phyloP scores from a whole-genome alignment of 2,888 invertebrate species.

The Idaea aversata region DNA sequence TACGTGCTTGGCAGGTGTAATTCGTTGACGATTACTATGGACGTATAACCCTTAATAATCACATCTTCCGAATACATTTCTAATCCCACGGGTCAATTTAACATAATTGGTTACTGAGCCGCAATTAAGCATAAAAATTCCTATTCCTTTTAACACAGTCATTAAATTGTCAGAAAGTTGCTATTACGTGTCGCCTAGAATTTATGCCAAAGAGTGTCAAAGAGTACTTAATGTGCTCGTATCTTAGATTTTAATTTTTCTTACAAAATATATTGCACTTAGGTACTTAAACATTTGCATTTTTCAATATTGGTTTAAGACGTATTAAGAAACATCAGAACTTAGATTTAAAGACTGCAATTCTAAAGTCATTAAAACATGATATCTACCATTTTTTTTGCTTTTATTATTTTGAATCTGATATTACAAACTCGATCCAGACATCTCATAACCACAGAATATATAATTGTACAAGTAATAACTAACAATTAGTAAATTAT shows the following conservation, averaged over 20 bases:
- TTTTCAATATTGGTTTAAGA: too few relatives aligned
- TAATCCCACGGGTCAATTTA: slow-evolving; percentile 1
- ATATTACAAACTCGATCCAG: not conserved
- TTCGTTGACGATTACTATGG: too few relatives aligned
- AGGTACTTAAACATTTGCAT: not conserved
- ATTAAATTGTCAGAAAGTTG: not conserved
- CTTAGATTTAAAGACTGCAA: not conserved
- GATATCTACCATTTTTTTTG: not conserved
- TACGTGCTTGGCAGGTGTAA: not conserved
- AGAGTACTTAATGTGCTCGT: not conserved
- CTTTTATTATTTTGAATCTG: not conserved
- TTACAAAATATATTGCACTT: too few relatives aligned
- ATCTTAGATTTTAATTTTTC: not conserved
- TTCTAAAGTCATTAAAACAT: not conserved
- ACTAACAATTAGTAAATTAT: too few relatives aligned
- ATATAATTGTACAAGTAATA: too few relatives aligned
- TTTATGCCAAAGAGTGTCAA: too few relatives aligned
- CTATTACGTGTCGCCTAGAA: not conserved
- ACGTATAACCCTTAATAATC: too few relatives aligned
- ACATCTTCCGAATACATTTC: not conserved
- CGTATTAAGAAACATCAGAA: too few relatives aligned
- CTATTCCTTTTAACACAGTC: not conserved
- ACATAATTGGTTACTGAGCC: not conserved
- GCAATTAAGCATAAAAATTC: not conserved
- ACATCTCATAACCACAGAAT: not conserved